A percentile compares a stretch with the other conserved stretches of the same genome.
Evolutionary conservation across 1,140 invertebrate genomes (phyloP).

Genomic region (Drosophila teissieri): DNA sequence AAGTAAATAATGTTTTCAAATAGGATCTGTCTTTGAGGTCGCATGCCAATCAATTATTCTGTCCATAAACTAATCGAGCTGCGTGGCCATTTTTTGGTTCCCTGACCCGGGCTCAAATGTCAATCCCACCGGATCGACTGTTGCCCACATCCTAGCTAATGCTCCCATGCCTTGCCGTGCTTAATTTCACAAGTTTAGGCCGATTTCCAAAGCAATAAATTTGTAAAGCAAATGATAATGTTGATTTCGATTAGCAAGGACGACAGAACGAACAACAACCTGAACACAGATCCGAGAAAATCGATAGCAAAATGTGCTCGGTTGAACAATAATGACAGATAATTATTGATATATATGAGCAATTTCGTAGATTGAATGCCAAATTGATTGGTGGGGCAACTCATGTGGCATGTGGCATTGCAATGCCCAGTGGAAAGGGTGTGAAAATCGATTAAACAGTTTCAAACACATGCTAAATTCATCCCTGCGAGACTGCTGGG

Average conservation of each 20-base stretch:
- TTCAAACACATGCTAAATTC: background rate
- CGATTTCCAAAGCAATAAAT: slow-evolving; percentile 69
- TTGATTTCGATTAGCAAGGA: slow-evolving; percentile 60
- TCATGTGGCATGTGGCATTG: slow-evolving; percentile 43
- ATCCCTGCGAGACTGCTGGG: no score
- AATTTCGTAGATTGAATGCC: slow-evolving; percentile 61
- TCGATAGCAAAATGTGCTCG: slow-evolving; percentile 58
- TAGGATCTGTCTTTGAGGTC: slow-evolving; percentile 20
- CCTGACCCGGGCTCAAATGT: slow-evolving; percentile 40
- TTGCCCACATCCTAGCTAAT: slow-evolving; percentile 67
- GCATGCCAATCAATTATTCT: slow-evolving; percentile 56
- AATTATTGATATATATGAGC: slow-evolving; percentile 60
- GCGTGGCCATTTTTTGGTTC: slow-evolving; percentile 38
- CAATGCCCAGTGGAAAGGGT: slow-evolving; percentile 28
- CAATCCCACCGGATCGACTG: slow-evolving; percentile 57
- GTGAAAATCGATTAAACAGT: slow-evolving; percentile 45
- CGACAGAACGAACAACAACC: slow-evolving; percentile 32
- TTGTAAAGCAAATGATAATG: slow-evolving; percentile 70
- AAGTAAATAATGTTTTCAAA: background rate
- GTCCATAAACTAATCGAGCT: slow-evolving; percentile 59
- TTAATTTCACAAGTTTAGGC: slow-evolving; percentile 42
- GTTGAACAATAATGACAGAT: slow-evolving; percentile 68
- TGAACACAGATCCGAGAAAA: slow-evolving; percentile 45
- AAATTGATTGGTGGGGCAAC: slow-evolving; percentile 42
- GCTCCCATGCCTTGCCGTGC: slow-evolving; percentile 24